Base-by-base conservation (phyloP, 2,797 vertebrate species). In the Coracias cyanogaster region DNA sequence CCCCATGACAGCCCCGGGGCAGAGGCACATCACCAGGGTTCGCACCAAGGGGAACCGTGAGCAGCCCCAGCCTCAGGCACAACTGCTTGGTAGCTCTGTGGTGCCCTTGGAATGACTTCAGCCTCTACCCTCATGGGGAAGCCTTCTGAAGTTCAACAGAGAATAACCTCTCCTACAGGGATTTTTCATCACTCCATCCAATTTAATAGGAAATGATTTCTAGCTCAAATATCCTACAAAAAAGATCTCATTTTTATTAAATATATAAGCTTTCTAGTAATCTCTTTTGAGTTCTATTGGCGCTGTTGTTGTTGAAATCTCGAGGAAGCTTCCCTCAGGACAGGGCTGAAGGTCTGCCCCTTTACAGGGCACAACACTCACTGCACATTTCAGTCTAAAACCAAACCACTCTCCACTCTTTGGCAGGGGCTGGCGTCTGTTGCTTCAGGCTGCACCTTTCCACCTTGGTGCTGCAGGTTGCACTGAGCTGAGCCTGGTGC, bases 21-120 rank as follows among this genome's bases (percentile, higher is more conserved):
- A 79, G 78, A 72, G 55, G 58, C 41, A 83, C 7, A 11, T 20
- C 0, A 0, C 26, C 1, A 3, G 35, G 37, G 29, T n/a, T 67
- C 1, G 3, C 43, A 70, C 20, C 41, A 54, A 76, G 48, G 60
- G n/a, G 20, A 91, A 11, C 28, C 28, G 41, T 3, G 22, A 48
- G 41, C 48, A 74, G 51, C 28, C 64, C 29, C 26, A 33, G 64
- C 16, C 16, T 37, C 67, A 49, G 45, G 24, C 1, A 0, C 39
- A 79, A 66, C 35, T 1, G 0, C 57, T 51, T 73, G 12, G 46
- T 57, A 73, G 61, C 39, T 70, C 37, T 33, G 57, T 26, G 9
- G 5, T 67, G 28, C 24, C 14, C 9, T 8, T 31, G 22, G 26
- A 61, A 83, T 3, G 8, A 15, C 41, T 86, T 86, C 37, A 43